Percentiles rank a stretch among this genome's conserved stretches.
These are phyloP conservation scores for Pristiophorus japonicus DNA, from an alignment of 2,113 vertebrate species.

Conservation along the genomic window DNA sequence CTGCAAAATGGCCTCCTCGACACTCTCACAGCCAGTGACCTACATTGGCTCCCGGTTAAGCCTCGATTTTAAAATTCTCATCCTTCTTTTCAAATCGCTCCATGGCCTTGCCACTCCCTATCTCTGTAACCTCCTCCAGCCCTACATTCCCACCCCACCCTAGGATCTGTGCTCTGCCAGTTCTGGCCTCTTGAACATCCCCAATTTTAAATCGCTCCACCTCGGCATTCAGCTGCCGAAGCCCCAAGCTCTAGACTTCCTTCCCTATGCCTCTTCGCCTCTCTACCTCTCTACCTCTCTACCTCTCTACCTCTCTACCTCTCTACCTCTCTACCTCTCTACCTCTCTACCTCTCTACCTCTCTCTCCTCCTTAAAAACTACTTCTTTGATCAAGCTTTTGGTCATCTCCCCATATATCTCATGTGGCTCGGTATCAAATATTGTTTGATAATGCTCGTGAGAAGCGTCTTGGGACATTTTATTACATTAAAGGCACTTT, in stretches of 20 bases:
- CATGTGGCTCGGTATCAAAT: not conserved
- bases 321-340: no score
- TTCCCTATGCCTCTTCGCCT: no score
- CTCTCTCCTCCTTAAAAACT: not conserved
- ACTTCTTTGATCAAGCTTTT: not conserved
- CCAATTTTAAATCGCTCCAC: not conserved
- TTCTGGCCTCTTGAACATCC: not conserved
- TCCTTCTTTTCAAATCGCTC: not conserved
- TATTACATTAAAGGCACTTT: not conserved
- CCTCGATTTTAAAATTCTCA: not conserved
- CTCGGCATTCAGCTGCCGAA: not conserved
- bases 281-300: no score
- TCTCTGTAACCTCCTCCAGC: not conserved
- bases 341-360: no score
- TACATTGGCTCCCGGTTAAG: not conserved
- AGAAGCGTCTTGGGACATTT: not conserved
- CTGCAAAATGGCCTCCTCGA: not conserved
- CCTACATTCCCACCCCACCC: not conserved
- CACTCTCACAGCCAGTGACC: not conserved
- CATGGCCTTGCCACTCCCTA: not conserved
- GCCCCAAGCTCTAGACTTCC: not conserved
- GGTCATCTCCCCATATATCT: not conserved
- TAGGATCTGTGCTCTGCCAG: not conserved
- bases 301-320: no score
- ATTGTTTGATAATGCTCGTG: not conserved